Evolutionary conservation across 2,888 invertebrate genomes (phyloP).

Genomic region (Biston betularia): DNA sequence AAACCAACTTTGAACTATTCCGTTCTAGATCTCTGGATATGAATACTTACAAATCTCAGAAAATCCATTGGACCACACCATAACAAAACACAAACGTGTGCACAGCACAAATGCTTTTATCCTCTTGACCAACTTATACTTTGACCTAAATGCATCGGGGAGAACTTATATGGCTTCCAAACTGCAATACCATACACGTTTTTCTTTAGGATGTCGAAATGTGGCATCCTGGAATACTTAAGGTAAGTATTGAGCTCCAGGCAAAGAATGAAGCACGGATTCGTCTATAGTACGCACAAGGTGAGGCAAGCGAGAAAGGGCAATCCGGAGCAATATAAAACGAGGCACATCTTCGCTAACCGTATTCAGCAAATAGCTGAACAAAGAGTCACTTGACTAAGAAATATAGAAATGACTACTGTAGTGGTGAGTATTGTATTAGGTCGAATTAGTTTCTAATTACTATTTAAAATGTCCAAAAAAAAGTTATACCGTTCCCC

Average conservation of each 20-base stretch:
- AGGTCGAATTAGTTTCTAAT: background rate
- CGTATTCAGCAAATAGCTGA: constrained; percentile 77
- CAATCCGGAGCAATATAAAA: constrained; percentile 83
- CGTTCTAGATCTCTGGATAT: background rate
- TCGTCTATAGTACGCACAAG: constrained; percentile 77
- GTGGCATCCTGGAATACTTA: constrained; percentile 43
- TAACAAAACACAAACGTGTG: constrained; percentile 7
- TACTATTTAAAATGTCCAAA: background rate
- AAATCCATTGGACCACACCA: constrained; percentile 7
- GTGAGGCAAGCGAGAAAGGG: constrained; percentile 85
- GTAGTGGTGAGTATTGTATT: constrained; percentile 68
- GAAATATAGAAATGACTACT: constrained; percentile 63
- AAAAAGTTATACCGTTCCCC: background rate
- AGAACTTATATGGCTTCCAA: constrained; percentile 15
- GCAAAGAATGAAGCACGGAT: constrained; percentile 66
- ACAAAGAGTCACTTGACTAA: constrained; percentile 66
- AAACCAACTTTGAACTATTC: constrained; percentile 1
- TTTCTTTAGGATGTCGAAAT: constrained; percentile 22
- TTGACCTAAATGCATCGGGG: constrained; percentile 18
- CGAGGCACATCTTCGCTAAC: constrained; percentile 77
- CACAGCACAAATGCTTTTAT: constrained; percentile 10
- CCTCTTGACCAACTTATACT: constrained; percentile 8
- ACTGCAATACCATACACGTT: background rate
- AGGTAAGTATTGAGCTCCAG: constrained; percentile 58
- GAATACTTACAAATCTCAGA: background rate